Evolutionary conservation across 2,888 invertebrate genomes (phyloP), one percentile per base, ranked within the genome.

Genomic region (Drosophila birchii): DNA sequence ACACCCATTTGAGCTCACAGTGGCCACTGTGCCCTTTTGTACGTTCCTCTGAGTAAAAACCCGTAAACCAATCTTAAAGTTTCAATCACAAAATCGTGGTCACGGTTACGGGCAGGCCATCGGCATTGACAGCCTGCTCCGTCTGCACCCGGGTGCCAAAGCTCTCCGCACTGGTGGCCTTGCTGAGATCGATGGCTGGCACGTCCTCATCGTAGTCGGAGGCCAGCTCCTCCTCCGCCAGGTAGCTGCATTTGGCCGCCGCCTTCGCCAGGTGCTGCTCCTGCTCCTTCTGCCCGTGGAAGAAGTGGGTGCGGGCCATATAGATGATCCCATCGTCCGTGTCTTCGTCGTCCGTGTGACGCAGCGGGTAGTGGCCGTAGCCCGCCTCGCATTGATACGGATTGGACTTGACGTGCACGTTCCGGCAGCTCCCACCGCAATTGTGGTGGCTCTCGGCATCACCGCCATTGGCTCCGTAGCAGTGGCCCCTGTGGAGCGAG

Each of bases 41-140:
- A 44, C 62, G 23, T 51, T 49, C 14, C n/a, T 34, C 18, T 43
- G 49, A 61, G 32, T 61, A 49, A 64, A 62, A 62, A 61, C 41
- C 64, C 47, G 20, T 3, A n/a, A 36, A 49, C 36, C n/a, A 69
- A 60, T 60, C 41, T 60, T 68, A 51, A n/a, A 62, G 45, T 75
- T 68, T 70, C 64, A 79, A 92, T 92, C 92, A 92, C 92, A 92
- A 90, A 84, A 92, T 92, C 69, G 92, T 92, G 55, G 92, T 92
- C 67, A 92, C 90, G 45, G 92, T 92, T 58, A 91, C 88, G 61
- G 90, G 88, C 69, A 88, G 85, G 69, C 92, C 92, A 67, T 91
- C 91, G 60, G 91, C 90, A 73, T 90, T 91, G 18, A 92, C 70
- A 64, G 88, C 90, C 58, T 88, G 89, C 73, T 92, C 92, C 29